Conservation (phyloP, 2,113 vertebrate species). For the Puffinus mauretanicus region DNA sequence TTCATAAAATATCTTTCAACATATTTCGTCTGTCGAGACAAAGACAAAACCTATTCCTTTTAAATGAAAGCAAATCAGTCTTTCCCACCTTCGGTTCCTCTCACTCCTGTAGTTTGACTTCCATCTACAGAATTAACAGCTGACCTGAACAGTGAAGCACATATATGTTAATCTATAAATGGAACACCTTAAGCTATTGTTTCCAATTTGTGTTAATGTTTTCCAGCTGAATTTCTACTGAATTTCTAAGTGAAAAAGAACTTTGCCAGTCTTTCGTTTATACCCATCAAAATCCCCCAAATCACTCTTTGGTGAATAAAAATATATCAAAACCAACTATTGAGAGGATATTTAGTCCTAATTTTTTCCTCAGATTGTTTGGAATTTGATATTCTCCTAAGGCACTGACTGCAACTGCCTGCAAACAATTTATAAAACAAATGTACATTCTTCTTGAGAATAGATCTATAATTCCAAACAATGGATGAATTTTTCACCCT, state of each 20-base stretch:
- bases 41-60: neutral
- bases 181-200: neutral
- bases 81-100: neutral
- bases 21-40: neutral
- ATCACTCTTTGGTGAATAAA: neutral
- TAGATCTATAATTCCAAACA: neutral
- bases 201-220: neutral
- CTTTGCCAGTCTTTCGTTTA: neutral
- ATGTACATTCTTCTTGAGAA: neutral
- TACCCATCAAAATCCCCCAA: neutral
- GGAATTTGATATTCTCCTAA: conserved; percentile 20
- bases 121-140: neutral
- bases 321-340: neutral
- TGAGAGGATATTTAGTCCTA: neutral
- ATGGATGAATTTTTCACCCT: neutral
- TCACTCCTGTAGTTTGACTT: neutral
- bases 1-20: neutral
- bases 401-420: neutral
- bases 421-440: neutral
- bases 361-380: neutral
- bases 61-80: neutral
- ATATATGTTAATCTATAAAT: neutral
- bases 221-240: neutral
- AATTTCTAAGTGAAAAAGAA: neutral
- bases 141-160: neutral